Evolutionary conservation across 2,113 vertebrate genomes (phyloP).

Genomic region (Notarius lentiginosus): DNA sequence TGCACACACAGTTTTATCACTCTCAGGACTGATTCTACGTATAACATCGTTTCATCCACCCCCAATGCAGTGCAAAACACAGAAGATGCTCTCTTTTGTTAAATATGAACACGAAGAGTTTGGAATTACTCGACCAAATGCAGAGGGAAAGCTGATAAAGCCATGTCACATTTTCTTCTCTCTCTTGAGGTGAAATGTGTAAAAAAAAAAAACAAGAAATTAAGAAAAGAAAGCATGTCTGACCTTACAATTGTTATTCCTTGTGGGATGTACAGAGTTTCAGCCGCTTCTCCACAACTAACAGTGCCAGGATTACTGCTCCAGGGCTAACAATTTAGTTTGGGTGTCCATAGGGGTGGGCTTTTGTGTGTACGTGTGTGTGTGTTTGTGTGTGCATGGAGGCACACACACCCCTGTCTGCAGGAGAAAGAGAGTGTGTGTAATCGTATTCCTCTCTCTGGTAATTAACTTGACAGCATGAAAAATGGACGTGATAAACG

Average conservation of each 20-base stretch:
- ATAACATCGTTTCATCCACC: slow-evolving; percentile 3
- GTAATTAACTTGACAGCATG: slow-evolving; percentile 81
- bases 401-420: slow-evolving; percentile 52
- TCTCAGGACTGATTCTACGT: slow-evolving; percentile 11
- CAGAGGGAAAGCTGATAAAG: slow-evolving; percentile 14
- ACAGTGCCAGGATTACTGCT: slow-evolving; percentile 60
- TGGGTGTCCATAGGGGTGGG: slow-evolving; percentile 56
- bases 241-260: slow-evolving; percentile 60
- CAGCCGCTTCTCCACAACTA: slow-evolving; percentile 61
- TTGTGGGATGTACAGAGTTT: slow-evolving; percentile 58
- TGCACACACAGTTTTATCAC: background rate
- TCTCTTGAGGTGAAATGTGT: slow-evolving; percentile 30
- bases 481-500: slow-evolving; percentile 78
- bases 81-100: slow-evolving; percentile 11
- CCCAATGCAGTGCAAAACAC: background rate
- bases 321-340: slow-evolving; percentile 60
- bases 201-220: slow-evolving; percentile 38
- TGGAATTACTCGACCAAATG: slow-evolving; percentile 23
- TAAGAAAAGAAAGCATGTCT: slow-evolving; percentile 55
- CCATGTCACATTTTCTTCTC: slow-evolving; percentile 41
- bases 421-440: slow-evolving; percentile 48
- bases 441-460: slow-evolving; percentile 75
- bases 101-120: slow-evolving; percentile 1
- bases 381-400: slow-evolving; percentile 25
- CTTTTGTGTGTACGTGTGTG: slow-evolving; percentile 50